Base-by-base conservation (phyloP, 2,113 vertebrate species). In the Otus sunia region DNA sequence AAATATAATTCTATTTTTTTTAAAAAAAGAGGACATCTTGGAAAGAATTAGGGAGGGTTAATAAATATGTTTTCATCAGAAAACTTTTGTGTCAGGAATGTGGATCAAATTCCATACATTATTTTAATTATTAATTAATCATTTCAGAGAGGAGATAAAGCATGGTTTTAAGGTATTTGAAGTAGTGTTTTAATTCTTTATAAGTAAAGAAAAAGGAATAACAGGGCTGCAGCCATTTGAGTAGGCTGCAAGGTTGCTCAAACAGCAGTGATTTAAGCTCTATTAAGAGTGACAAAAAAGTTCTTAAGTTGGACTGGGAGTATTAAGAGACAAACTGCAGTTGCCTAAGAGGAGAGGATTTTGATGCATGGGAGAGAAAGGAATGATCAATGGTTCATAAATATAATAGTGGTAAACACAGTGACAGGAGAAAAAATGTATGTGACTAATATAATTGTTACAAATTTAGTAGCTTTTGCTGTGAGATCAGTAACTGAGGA, bases 391-490 rank as follows among this genome's bases (percentile, higher is more conserved):
- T 92, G 47, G 52, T 87, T 96, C 83, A 89, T 94, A 92, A 94
- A 91, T 92, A 60, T 56, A 95, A 74, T 39, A 67, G 79, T 60
- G 60, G 94, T 96, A 93, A 95, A 94, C 92, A 88, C 49, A 68
- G 72, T 86, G 90, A 92, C 88, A 92, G 75, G 78, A 88, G 59
- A 73, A 96, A 90, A 96, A 93, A 86, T 72, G 36, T 84, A 58
- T 71, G 76, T 87, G 56, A 77, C 86, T 89, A 92, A 81, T 86
- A 77, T 92, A 94, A 96, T 95, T 96, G 86, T 93, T 95, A 96
- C 88, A 93, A 93, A 96, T 96, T 76, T 68, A 86, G 72, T 90
- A 59, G 59, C 85, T 93, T 77, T 81, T 91, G 52, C 89, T 94
- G 52, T 59, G 66, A 89, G 66, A 93, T 94, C 91, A 76, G 64